Base-by-base conservation (phyloP, 2,888 invertebrate genomes). In the Coleophora flavipennella region DNA sequence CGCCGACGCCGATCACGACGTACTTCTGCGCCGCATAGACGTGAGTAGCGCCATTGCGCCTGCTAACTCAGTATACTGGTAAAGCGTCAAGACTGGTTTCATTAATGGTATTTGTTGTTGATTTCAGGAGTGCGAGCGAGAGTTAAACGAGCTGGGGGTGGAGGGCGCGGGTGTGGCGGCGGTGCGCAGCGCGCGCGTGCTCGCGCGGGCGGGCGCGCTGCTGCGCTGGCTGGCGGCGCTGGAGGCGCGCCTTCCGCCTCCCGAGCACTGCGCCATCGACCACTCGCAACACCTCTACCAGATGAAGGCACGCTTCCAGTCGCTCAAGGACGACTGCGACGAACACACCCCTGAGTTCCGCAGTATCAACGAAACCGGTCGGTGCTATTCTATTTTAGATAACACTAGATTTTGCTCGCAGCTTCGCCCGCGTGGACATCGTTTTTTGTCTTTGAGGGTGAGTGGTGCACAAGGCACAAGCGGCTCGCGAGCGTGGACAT, bases 291-390 rank as follows among this genome's bases (percentile, higher is more conserved):
- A 91, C 63, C 76, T 93, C 27, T 92, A 92, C 62, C 89, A 89
- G 55, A 87, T 91, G 57, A 91, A 92, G 58, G 86, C 88, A 3
- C 87, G 89, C 53, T 92, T 90, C 67, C 91, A 92, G 65, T 70
- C 85, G 12, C 77, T 93, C 25, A 92, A 91, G 65, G 92, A 92
- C 48, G 86, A 89, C 50, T 90, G 92, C 54, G 92, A 92, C 57
- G 87, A 86, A 10, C 87, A 88, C 51, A 89, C 90, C 14, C 81
- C 85, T 26, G 88, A 88, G 51, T 92, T 92, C 62, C 79, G 91
- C 10, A 87, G 88, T 52, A 80, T 92, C 35, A 91, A 91, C 62
- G 92, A 92, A 57, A 81, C 87, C 35, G 88, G 90, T 68, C 57
- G 65, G 64, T 51, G 8, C 7, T n/a, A n/a, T n/a, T n/a, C n/a